A percentile compares a stretch with the other conserved stretches of the same genome.
Evolutionary conservation across 2,113 vertebrate species (phyloP).

Genomic region (Mobula birostris): DNA sequence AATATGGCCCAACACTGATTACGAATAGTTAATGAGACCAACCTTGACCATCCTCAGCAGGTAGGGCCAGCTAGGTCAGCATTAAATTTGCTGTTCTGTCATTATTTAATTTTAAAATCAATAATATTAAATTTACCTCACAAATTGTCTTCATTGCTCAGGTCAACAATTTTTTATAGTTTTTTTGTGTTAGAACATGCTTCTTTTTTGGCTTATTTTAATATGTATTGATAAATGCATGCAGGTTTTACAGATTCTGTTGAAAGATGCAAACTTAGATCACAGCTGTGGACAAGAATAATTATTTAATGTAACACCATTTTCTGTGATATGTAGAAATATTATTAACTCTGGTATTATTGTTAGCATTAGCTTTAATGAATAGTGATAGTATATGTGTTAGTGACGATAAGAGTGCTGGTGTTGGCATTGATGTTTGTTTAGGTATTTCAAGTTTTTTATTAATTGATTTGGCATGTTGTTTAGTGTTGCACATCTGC

Average conservation of each 20-base stretch:
- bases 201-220: neutral
- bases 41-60: neutral
- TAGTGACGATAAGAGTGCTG: neutral
- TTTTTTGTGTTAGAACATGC: neutral
- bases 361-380: neutral
- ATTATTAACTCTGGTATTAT: neutral
- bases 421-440: neutral
- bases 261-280: neutral
- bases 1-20: neutral
- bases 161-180: neutral
- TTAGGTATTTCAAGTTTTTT: neutral
- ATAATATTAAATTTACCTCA: neutral
- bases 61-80: neutral
- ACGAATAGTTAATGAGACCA: neutral
- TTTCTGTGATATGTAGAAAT: neutral
- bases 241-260: neutral
- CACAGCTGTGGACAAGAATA: neutral
- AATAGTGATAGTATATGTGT: neutral
- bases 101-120: neutral
- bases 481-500: neutral
- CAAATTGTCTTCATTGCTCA: neutral
- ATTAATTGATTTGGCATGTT: neutral
- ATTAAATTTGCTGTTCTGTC: neutral
- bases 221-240: neutral
- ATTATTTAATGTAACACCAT: neutral